Percentiles rank a stretch among this genome's conserved stretches.
phyloP scores from a whole-genome alignment of 53 echinoderm and acorn worm genomes.

The Temnopleurus reevesii region DNA sequence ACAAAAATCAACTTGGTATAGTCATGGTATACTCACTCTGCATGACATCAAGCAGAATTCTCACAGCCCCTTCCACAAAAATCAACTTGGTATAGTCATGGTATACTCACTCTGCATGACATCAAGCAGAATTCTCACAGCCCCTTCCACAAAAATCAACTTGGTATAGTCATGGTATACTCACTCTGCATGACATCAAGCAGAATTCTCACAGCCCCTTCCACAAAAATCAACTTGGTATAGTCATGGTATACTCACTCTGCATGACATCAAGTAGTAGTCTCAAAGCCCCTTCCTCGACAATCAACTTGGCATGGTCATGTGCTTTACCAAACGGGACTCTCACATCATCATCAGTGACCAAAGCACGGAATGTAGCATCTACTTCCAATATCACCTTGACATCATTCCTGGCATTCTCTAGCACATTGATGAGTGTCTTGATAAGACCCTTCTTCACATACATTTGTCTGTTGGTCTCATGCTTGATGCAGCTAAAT shows the following conservation, averaged over 20 bases:
- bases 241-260: conserved; percentile 56
- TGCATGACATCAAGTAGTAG: conserved; percentile 63
- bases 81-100: no score
- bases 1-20: no score
- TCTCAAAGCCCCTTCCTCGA: conserved; percentile 85
- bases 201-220: conserved; percentile 76
- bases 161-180: conserved; percentile 71
- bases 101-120: conserved; percentile 71
- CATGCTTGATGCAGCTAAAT: conserved; percentile 89
- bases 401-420: conserved; percentile 36
- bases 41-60: no score
- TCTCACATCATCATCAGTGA: conserved; percentile 88
- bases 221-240: conserved; percentile 93
- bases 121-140: conserved; percentile 68
- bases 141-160: conserved; percentile 89
- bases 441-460: conserved; percentile 76
- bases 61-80: no score
- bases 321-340: conserved; percentile 97
- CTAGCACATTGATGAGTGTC: conserved; percentile 62
- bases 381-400: conserved; percentile 71
- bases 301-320: conserved; percentile 96
- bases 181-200: conserved; percentile 74
- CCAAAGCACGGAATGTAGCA: conserved; percentile 70
- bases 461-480: conserved; percentile 79
- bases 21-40: no score